These are phyloP conservation scores for Scelioninae gen. 1 DNA, from an alignment of 2,888 invertebrate genomes.

Conservation along the genomic window DNA sequence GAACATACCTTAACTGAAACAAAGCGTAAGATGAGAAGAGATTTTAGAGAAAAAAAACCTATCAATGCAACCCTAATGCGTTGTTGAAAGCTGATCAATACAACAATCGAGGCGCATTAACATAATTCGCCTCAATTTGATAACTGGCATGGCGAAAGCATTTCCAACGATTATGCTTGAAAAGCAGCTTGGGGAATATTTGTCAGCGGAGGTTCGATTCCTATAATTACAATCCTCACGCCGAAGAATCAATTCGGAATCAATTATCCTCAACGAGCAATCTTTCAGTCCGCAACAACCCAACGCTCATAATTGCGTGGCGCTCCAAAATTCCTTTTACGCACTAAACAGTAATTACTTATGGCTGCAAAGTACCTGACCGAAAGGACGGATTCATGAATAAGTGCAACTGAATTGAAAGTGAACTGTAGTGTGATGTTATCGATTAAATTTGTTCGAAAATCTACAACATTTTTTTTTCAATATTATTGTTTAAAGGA, in stretches of 20 bases:
- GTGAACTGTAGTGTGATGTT: too few relatives aligned
- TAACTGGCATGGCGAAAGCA: conserved; percentile 47
- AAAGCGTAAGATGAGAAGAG: conserved; percentile 55
- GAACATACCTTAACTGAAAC: conserved; percentile 39
- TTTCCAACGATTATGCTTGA: conserved; percentile 33
- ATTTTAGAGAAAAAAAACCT: conserved; percentile 41
- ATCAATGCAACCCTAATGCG: conserved; percentile 40
- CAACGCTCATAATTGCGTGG: conserved; percentile 20
- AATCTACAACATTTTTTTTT: too few relatives aligned
- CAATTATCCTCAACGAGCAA: conserved; percentile 50
- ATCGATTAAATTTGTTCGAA: too few relatives aligned
- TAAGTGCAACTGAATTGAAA: too few relatives aligned
- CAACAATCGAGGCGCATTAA: conserved; percentile 50
- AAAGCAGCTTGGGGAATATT: conserved; percentile 53
- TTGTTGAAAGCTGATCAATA: conserved; percentile 53
- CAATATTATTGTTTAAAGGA: too few relatives aligned
- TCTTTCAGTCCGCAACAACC: conserved; percentile 27
- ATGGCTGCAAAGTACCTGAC: conserved; percentile 6
- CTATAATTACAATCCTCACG: conserved; percentile 45
- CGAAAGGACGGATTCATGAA: not conserved
- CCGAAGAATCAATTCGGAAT: conserved; percentile 44
- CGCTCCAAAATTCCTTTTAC: conserved; percentile 24
- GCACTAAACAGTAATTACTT: conserved; percentile 20
- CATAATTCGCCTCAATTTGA: conserved; percentile 52
- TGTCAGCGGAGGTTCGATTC: conserved; percentile 32